phyloP scores from a whole-genome alignment of 2,888 invertebrate species.

The Mallateleia sp. region DNA sequence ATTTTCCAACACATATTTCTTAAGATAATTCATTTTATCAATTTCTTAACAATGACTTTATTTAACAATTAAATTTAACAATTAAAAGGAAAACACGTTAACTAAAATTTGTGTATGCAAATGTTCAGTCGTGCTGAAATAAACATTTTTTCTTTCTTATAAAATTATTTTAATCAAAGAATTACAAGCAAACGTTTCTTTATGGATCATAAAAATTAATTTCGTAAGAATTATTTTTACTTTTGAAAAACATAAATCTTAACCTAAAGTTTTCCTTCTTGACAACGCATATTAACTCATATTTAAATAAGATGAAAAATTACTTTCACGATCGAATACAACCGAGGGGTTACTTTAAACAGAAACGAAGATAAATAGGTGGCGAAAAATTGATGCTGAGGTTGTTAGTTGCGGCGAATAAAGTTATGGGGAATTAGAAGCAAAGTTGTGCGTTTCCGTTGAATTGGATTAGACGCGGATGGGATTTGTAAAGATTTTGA shows the following conservation, averaged over 20 bases:
- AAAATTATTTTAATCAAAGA: too few species aligned
- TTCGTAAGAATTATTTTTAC: too few species aligned
- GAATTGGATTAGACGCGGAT: constrained; percentile 60
- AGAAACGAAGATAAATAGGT: constrained; percentile 58
- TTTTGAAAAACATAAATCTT: constrained; percentile 28
- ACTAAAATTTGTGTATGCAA: too few species aligned
- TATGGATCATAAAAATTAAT: too few species aligned
- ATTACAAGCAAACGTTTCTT: too few species aligned
- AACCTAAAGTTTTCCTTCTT: constrained; percentile 4
- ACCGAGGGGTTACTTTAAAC: constrained; percentile 47
- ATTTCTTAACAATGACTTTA: too few species aligned
- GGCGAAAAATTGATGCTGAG: constrained; percentile 51
- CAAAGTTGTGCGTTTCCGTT: constrained; percentile 33
- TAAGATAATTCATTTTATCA: too few species aligned
- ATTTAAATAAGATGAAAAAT: constrained; percentile 66
- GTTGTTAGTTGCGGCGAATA: constrained; percentile 56
- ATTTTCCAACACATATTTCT: too few species aligned
- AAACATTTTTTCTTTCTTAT: too few species aligned
- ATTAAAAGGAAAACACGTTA: too few species aligned
- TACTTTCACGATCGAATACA: constrained; percentile 37
- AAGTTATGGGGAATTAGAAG: constrained; percentile 60
- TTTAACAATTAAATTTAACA: too few species aligned
- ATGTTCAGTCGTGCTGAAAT: too few species aligned
- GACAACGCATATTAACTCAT: constrained; percentile 59
- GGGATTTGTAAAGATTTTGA: constrained; percentile 63